Percentiles rank a stretch among this genome's conserved stretches.
phyloP scores from a whole-genome alignment of 2,797 vertebrate genomes.

The Sebastes dallii region DNA sequence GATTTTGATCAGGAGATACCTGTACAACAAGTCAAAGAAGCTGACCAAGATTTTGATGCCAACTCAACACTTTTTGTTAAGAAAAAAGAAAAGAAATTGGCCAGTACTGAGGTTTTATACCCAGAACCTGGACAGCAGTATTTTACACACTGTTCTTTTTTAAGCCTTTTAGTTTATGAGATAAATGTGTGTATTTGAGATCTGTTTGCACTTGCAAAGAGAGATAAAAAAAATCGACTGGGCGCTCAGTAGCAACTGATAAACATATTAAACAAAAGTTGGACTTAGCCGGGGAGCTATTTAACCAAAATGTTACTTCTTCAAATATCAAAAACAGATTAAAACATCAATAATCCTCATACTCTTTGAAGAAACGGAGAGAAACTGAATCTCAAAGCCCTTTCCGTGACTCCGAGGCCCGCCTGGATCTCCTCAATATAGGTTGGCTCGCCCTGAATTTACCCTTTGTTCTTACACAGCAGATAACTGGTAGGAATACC shows the following conservation, averaged over 20 bases:
- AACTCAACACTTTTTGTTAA: neutral
- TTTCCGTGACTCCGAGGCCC: neutral
- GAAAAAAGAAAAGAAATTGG: neutral
- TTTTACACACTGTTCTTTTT: neutral
- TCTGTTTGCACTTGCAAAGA: no score
- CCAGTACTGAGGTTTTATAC: neutral
- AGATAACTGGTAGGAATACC: conserved; percentile 66
- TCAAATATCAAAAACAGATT: conserved; percentile 4
- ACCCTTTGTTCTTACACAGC: conserved; percentile 61
- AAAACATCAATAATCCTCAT: neutral
- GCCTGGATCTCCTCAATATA: conserved; percentile 9
- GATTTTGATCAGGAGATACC: neutral
- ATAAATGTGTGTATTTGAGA: no score
- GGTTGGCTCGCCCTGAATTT: conserved; percentile 25
- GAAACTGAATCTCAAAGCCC: conserved; percentile 25
- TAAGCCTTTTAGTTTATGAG: no score
- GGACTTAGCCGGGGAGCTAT: neutral
- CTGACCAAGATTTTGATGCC: no score
- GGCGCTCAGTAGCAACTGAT: neutral
- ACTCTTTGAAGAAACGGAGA: conserved; percentile 20
- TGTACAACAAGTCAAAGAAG: neutral
- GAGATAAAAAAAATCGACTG: neutral
- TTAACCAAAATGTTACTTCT: neutral
- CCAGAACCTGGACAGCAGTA: neutral
- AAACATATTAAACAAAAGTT: neutral